phyloP scores from a whole-genome alignment of 2,888 invertebrate species.

The Lycia hirtaria region DNA sequence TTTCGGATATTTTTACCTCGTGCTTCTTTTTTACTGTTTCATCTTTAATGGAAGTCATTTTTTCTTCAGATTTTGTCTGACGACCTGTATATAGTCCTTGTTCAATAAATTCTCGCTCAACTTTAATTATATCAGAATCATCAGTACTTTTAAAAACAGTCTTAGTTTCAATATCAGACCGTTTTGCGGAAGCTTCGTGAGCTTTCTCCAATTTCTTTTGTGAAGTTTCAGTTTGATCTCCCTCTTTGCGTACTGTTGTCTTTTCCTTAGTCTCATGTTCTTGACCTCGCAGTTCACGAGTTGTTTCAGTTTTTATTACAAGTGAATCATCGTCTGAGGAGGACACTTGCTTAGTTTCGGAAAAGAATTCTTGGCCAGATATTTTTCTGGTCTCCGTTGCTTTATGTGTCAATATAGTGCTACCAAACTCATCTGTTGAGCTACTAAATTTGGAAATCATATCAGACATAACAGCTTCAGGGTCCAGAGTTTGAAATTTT shows the following conservation, averaged over 20 bases:
- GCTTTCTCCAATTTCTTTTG: conserved; percentile 82
- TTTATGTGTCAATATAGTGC: conserved; percentile 80
- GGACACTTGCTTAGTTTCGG: conserved; percentile 79
- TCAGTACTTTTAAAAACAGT: conserved; percentile 75
- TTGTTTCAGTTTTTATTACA: conserved; percentile 78
- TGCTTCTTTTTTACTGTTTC: conserved; percentile 78
- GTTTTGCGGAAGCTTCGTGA: conserved; percentile 79
- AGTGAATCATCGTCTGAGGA: conserved; percentile 81
- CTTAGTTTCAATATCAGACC: conserved; percentile 78
- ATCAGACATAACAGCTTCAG: conserved; percentile 72
- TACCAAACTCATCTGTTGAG: conserved; percentile 65
- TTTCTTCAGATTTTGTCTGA: conserved; percentile 79
- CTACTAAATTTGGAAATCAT: conserved; percentile 76
- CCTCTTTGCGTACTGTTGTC: conserved; percentile 73
- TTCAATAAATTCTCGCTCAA: conserved; percentile 75
- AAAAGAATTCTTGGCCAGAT: conserved; percentile 79
- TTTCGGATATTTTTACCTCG: conserved; percentile 81
- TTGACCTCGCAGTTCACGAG: conserved; percentile 76
- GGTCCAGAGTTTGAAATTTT: conserved; percentile 74
- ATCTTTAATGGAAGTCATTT: conserved; percentile 80
- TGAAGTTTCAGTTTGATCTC: conserved; percentile 80
- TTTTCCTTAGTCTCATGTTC: conserved; percentile 82
- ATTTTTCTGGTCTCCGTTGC: conserved; percentile 81
- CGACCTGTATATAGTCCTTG: conserved; percentile 78
- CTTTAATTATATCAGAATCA: conserved; percentile 72